Base-by-base conservation (phyloP, 2,888 invertebrate species). In the Hydrotaea cyrtoneurina region DNA sequence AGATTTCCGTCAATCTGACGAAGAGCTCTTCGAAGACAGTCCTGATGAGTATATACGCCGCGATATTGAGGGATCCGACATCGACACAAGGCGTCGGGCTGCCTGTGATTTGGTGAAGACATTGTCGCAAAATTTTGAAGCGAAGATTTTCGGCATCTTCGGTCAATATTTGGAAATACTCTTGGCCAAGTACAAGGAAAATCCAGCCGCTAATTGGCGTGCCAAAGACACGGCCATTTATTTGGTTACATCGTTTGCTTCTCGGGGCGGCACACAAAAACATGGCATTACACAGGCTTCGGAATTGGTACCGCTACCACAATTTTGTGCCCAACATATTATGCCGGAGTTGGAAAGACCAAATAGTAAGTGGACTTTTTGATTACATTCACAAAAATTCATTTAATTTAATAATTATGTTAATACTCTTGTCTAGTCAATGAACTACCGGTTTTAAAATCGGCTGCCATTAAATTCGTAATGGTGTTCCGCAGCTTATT, bases 31-130 rank as follows among this genome's bases (percentile, higher is more conserved):
- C 93, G 98, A 98, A 92, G 99, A 99, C 91, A 99, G 99, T 91
- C 97, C 99, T 0, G 98, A 99, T 90, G 99, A 99, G 93, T 99
- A 98, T 90, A 98, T 98, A 85, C 94, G 98, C 3, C 94, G 98
- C 39, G 99, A 99, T 93, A 98, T 99, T 86, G 99, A 99, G 93
- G 99, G 99, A 7, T 98, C 98, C 10, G 99, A 99, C 93, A 96
- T 98, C 84, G 99, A 99, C 92, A 99, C 99, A 0, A 94, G 99
- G 73, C 94, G 99, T 26, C 94, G 99, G 86, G 97, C 99, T 26
- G 99, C 99, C 64, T 98, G 99, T 93, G 99, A 99, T 93, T 94
- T 99, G 77, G 99, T 99, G 23, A 96, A 97, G 90, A 96, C 98
- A 0, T 93, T 99, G 1, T 97, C 97, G 23, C 94, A 95, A 88